Base-by-base conservation (phyloP, 2,797 vertebrate genomes). In the Sebastes aleutianus region DNA sequence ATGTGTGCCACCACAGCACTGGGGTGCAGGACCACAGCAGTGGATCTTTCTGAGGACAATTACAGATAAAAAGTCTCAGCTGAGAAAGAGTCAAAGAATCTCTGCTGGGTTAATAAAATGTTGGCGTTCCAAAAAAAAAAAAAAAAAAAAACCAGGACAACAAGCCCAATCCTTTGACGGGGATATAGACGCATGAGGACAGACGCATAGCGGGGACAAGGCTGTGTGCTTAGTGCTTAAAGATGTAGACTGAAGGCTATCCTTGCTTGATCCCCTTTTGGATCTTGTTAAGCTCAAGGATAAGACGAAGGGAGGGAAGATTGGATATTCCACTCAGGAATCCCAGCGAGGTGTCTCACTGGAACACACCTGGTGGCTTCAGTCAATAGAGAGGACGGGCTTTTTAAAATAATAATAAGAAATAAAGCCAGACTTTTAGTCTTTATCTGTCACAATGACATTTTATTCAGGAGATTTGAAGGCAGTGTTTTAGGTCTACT, bases 171-270 rank as follows among this genome's bases (percentile, higher is more conserved):
- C 78, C n/a, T 14, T 74, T 62, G 50, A 76, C 9, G 4, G 43
- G 67, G 81, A 85, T 76, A 26, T 43, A 50, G 65, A 62, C 20
- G 24, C 57, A 75, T 64, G 58, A 82, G 78, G 82, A 85, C 73
- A 82, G 78, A 81, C 78, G 61, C 78, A 83, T 36, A 31, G 86
- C 32, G 2, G 82, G 74, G 83, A 87, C 80, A 64, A 73, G 79
- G 64, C 70, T 80, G 77, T 83, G 79, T 88, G 82, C 81, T 80
- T 39, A 86, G 84, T 73, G 36, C 85, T 88, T 85, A 88, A 78
- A 86, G 72, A 87, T 88, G 86, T 87, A 85, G 87, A 90, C 81
- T 78, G 84, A 89, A 70, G 82, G 65, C 88, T 85, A 76, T 88
- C 79, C 80, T 79, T 81, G 59, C 85, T 77, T 92, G 83, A 87